Conservation (phyloP, 2,797 vertebrate genomes). For the Coilia nasus region DNA sequence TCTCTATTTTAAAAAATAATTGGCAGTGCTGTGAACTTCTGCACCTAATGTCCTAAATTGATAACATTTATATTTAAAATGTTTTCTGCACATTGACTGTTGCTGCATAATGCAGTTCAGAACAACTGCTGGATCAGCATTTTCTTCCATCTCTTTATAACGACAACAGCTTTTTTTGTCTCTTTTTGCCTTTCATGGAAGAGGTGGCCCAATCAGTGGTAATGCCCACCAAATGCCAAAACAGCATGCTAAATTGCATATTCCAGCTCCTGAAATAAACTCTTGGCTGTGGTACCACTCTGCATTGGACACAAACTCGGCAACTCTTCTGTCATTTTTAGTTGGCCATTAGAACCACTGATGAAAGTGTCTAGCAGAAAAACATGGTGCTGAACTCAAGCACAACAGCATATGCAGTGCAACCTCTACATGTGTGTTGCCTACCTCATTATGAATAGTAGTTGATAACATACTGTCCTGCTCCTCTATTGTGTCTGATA, state of each 20-base stretch:
- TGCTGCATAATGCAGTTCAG: background rate
- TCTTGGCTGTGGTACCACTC: background rate
- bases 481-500: background rate
- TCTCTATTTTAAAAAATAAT: too few relatives aligned
- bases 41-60: too few relatives aligned
- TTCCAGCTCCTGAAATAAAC: conserved; percentile 35
- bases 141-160: background rate
- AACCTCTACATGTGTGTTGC: background rate
- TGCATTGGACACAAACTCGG: background rate
- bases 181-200: conserved; percentile 46
- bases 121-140: background rate
- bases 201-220: conserved; percentile 42
- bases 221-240: conserved; percentile 41
- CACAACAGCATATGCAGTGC: background rate
- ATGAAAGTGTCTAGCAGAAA: background rate
- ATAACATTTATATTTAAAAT: too few relatives aligned
- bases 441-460: background rate
- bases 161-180: background rate
- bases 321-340: background rate
- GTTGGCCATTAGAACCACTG: background rate
- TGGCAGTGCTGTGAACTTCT: too few relatives aligned
- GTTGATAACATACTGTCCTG: background rate
- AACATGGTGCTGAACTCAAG: background rate
- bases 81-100: background rate
- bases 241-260: conserved; percentile 43